Base-by-base conservation (phyloP, 2,888 invertebrate species). In the Acrobeloides nanus region DNA sequence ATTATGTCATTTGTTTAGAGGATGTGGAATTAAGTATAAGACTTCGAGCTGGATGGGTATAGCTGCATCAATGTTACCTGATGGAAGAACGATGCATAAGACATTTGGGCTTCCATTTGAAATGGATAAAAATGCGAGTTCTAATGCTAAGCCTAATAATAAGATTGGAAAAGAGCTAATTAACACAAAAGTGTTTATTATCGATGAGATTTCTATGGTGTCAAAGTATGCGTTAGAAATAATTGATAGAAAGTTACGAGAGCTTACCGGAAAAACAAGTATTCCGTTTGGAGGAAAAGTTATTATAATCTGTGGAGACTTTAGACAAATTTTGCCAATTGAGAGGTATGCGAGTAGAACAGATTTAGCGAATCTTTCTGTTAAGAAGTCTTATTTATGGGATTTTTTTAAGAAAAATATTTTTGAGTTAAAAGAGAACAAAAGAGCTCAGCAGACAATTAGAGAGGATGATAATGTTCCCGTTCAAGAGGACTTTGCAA, bases 41-140 rank as follows among this genome's bases (percentile, higher is more conserved):
- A 51, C 24, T 5, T 24, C 29, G n/a, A 6, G 38, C 4, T 46
- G 50, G 50, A 46, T 51, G 51, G 46, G 46, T 6, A 46, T 46
- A 5, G 46, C 46, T 6, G 46, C 46, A n/a, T 51, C 21, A 20
- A 50, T 59, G 50, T 18, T 54, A 34, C 48, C 37, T 15, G 51
- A 57, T 38, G 50, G 38, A 4, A 39, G 57, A 3, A 51, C 51
- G 4, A 50, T 49, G 21, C 51, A 51, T 26, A 57, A 34, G 7
- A 57, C 27, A 31, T 51, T 51, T 52, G 46, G 15, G 15, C 24
- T 51, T 5, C 46, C 46, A 4, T 26, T 46, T 32, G 26, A 53
- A 18, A 18, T 46, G 34, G 39, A 53, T 38, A 15, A 46, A 38
- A n/a, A 46, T 38, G 24, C 46, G 5, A 53, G 5, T 25, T 46